Percentiles rank a stretch among this genome's conserved stretches.
phyloP scores from a whole-genome alignment of 2,888 invertebrate genomes.

The Andricus quercusramuli region DNA sequence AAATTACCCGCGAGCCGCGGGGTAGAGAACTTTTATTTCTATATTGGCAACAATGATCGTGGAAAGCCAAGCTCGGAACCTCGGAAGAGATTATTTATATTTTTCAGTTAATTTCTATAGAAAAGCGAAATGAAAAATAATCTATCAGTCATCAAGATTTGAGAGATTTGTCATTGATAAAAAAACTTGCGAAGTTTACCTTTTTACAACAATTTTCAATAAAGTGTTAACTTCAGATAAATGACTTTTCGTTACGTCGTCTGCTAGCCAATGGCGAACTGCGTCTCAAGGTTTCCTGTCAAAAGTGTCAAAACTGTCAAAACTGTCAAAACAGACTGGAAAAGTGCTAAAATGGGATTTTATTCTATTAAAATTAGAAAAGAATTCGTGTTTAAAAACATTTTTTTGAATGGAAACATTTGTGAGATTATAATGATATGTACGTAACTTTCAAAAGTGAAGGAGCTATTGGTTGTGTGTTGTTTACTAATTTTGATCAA shows the following conservation, averaged over 20 bases:
- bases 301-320: neutral
- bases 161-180: neutral
- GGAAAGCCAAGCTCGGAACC: neutral
- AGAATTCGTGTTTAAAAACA: neutral
- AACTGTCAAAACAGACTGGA: neutral
- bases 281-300: neutral
- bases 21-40: neutral
- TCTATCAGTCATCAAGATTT: neutral
- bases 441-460: neutral
- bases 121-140: neutral
- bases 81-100: neutral
- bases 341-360: neutral
- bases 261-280: conserved; percentile 2
- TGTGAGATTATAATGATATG: neutral
- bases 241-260: neutral
- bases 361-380: neutral
- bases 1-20: neutral
- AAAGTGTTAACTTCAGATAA: conserved; percentile 11
- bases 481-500: neutral
- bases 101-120: neutral
- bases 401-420: neutral
- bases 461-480: neutral
- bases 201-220: neutral
- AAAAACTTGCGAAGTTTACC: neutral
- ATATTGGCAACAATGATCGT: neutral